A percentile compares a stretch with the other conserved stretches of the same genome.
Conservation (phyloP, 1,140 invertebrate species). For the Leptonema lineaticorne region DNA sequence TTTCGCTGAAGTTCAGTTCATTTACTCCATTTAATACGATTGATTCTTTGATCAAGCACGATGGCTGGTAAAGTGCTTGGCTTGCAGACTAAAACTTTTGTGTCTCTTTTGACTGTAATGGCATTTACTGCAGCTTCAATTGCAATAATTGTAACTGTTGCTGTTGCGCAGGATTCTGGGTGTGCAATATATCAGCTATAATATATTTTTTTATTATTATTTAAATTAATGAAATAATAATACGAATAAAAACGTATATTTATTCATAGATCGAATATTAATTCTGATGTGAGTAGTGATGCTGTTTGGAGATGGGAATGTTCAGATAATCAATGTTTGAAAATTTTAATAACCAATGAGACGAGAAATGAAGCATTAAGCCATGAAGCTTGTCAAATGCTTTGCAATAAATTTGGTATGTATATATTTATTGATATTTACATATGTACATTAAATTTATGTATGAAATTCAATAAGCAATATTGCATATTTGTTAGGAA, state of each 20-base stretch:
- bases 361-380: slow-evolving; percentile 56
- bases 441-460: not conserved
- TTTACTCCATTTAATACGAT: no score
- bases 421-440: not conserved
- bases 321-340: slow-evolving; percentile 55
- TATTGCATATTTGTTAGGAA: no score
- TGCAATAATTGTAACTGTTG: not conserved
- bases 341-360: slow-evolving; percentile 52
- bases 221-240: no score
- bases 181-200: no score
- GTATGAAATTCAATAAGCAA: no score
- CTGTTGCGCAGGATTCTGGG: no score
- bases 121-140: not conserved
- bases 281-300: slow-evolving; percentile 36
- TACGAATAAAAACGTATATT: no score
- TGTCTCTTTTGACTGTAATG: not conserved
- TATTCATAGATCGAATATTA: no score
- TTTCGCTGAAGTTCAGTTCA: no score
- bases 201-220: no score
- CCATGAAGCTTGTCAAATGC: slow-evolving; percentile 62
- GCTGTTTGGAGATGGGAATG: slow-evolving; percentile 60
- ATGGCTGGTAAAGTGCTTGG: not conserved
- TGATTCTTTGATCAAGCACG: no score
- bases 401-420: slow-evolving; percentile 58
- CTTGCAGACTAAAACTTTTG: not conserved